Evolutionary conservation across 2,797 vertebrate genomes (phyloP), one percentile per base, ranked within the genome.

Genomic region (Onychomys arenicola): DNA sequence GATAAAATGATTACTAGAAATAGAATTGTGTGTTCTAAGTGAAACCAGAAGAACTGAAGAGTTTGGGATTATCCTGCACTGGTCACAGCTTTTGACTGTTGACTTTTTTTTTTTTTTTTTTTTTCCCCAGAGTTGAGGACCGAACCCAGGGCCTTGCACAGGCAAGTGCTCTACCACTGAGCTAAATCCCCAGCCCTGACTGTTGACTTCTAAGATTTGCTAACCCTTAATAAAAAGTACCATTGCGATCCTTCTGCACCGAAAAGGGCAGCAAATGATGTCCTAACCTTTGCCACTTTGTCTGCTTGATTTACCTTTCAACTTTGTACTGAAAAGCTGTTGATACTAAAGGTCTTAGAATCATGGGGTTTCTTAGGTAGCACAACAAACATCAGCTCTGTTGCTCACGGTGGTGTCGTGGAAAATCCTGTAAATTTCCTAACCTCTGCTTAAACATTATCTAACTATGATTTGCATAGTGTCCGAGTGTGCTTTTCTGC

Each of bases 1-100:
- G 90, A 91, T 81, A 94, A 96, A 96, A 77, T 86, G 67, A 87
- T 75, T 86, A n/a, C 90, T 92, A 89, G 75, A 93, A 92, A 92
- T 57, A 75, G 34, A 82, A 84, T 93, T 96, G 57, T 76, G 34
- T 93, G 25, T 69, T 80, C n/a, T 89, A 91, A 92, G 59, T 46
- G 90, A 95, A 93, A 91, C 34, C 61, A 93, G 92, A 90, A 78
- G 71, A 92, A 87, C 16, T 93, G 59, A 75, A 1, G 43, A 32
- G n/a, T 17, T 55, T 5, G 52, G 88, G 32, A 65, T 96, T 81
- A 52, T 92, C 9, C 3, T 67, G 16, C 27, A 34, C 29, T 71
- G 55, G 8, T 12, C 46, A 84, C 4, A 34, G 65, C 71, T 89
- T 90, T 40, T 69, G 52, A 92, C 32, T 71, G 43, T 7, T 61